Conservation (phyloP, 2,888 invertebrate genomes). For the Aquatica leii region DNA sequence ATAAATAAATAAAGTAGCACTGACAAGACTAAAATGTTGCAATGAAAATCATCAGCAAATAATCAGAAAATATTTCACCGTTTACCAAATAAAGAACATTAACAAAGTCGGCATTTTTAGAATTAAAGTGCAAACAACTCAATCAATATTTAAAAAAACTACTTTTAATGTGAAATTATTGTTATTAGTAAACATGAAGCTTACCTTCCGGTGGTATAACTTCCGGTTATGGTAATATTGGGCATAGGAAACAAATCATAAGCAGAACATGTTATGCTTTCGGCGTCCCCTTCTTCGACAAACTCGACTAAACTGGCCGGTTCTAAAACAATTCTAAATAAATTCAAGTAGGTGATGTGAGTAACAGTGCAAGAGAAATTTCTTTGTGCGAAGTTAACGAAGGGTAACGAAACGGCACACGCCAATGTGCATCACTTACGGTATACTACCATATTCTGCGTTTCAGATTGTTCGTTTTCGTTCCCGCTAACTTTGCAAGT, state of each 20-base stretch:
- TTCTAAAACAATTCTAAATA: conserved; percentile 45
- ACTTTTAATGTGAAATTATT: not conserved
- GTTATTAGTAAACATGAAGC: not conserved
- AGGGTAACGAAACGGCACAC: conserved; percentile 52
- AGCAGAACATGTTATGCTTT: conserved; percentile 66
- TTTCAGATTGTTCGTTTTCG: conserved; percentile 57
- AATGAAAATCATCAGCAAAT: too few species aligned
- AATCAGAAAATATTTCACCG: too few species aligned
- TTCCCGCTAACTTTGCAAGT: conserved; percentile 65
- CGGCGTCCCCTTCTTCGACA: conserved; percentile 45
- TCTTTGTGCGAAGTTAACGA: conserved; percentile 49
- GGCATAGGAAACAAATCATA: conserved; percentile 67
- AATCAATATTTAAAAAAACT: not conserved
- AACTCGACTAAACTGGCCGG: conserved; percentile 49
- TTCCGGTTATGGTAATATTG: conserved; percentile 48
- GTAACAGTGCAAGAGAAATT: not conserved
- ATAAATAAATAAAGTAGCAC: too few species aligned
- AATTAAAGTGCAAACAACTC: too few species aligned
- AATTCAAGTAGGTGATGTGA: not conserved
- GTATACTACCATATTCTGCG: conserved; percentile 64
- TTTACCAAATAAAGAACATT: too few species aligned
- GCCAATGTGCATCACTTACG: conserved; percentile 60
- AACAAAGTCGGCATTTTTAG: too few species aligned
- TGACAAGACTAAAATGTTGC: too few species aligned
- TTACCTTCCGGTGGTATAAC: conserved; percentile 20